Percentiles rank a stretch among this genome's conserved stretches.
These are phyloP conservation scores for Gallinago media DNA, from an alignment of 2,113 vertebrate species.

Conservation along the genomic window DNA sequence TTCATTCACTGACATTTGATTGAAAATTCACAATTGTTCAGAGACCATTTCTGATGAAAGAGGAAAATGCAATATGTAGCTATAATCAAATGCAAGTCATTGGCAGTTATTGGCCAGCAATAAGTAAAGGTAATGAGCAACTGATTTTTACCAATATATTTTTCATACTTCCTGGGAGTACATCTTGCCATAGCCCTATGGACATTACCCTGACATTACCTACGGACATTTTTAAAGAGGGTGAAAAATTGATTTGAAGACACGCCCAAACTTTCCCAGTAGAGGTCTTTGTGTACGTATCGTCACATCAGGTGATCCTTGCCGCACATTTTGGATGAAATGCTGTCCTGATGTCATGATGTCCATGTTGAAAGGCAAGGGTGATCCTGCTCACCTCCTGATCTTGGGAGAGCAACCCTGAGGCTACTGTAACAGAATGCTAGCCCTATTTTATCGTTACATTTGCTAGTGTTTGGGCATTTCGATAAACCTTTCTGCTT, in stretches of 20 bases:
- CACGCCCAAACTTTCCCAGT: neutral
- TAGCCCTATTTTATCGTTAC: neutral
- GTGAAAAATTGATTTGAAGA: neutral
- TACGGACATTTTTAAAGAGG: neutral
- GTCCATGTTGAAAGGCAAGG: neutral
- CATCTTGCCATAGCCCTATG: neutral
- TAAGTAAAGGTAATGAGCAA: neutral
- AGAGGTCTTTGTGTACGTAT: neutral
- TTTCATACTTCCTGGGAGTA: neutral
- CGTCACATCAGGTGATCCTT: neutral
- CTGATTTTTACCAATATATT: neutral
- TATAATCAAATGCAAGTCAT: neutral
- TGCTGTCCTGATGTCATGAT: neutral
- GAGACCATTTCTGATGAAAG: neutral
- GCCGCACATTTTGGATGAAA: neutral
- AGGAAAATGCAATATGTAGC: neutral
- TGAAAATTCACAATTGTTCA: neutral
- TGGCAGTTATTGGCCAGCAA: neutral
- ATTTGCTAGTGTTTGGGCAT: neutral
- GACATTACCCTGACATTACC: neutral
- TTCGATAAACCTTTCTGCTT: neutral
- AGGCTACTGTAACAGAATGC: neutral
- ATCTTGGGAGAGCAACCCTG: neutral
- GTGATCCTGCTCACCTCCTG: neutral
- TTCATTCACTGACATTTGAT: neutral